phyloP scores from a whole-genome alignment of 1,140 invertebrate species.

The Mizuhopecten yessoensis region DNA sequence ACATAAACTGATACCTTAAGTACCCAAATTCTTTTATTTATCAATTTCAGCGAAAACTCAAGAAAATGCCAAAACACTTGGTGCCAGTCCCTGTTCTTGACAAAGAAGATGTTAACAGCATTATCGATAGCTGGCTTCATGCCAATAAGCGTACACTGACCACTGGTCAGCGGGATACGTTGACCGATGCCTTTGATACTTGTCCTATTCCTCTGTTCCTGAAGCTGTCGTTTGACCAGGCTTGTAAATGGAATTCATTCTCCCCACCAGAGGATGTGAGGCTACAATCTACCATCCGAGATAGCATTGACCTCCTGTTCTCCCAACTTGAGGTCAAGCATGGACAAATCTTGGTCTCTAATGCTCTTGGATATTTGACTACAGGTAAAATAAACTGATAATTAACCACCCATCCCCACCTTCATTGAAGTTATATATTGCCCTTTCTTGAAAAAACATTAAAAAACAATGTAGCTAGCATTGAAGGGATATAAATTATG shows the following conservation, averaged over 20 bases:
- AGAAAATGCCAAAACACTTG: constrained; percentile 65
- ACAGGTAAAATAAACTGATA: constrained; percentile 60
- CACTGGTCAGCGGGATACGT: constrained; percentile 64
- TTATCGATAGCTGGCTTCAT: constrained; percentile 74
- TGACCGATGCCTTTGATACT: constrained; percentile 70
- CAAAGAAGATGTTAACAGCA: constrained; percentile 66
- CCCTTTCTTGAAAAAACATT: no score
- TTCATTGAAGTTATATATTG: no score
- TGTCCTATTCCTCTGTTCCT: constrained; percentile 78
- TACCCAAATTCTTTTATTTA: no score
- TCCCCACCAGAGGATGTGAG: constrained; percentile 56
- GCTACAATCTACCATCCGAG: constrained; percentile 71
- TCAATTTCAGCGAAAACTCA: constrained; percentile 65
- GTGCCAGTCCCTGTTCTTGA: constrained; percentile 63
- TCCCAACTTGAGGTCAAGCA: constrained; percentile 73
- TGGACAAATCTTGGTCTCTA: constrained; percentile 75
- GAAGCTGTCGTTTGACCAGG: constrained; percentile 77
- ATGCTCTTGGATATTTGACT: constrained; percentile 77
- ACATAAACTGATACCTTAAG: no score
- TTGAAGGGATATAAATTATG: no score
- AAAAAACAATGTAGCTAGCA: no score
- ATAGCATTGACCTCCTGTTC: constrained; percentile 76
- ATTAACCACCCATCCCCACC: no score
- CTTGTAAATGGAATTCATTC: constrained; percentile 77
- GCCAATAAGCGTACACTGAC: constrained; percentile 67